Evolutionary conservation across 2,113 vertebrate species (phyloP), one percentile per base, ranked within the genome.

Genomic region (Phoxinus phoxinus): DNA sequence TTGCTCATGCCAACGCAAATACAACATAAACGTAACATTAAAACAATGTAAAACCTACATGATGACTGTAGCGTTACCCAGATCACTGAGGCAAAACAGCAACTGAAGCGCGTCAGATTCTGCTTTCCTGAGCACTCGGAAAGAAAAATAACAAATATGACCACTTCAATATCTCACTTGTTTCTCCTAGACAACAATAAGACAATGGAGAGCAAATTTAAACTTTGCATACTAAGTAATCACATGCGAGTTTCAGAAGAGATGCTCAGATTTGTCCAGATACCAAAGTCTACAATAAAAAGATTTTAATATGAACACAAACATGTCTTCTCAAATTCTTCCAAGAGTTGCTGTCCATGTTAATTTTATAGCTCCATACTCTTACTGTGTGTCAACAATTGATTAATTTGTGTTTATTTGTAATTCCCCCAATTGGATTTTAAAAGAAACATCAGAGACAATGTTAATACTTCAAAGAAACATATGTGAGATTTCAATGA

Each of bases 401-500:
- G 19, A 72, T 41, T 10, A 0, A 41, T 12, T 41, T 37, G 35
- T 69, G 4, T 12, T 2, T 23, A 12, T 12, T 41, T 23, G 41
- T 41, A 41, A 25, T 13, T 73, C 12, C 2, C 2, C 2, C 41
- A 46, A 1, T 13, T 73, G 41, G 12, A 48, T 48, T 74, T 74
- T 41, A 41, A 23, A 46, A 27, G 41, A 44, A 72, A n/a, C 35
- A 13, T n/a, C 69, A 41, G 37, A 73, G 71, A 74, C 71, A 8
- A 46, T 27, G 72, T 48, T 74, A 48, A 27, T 25, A 1, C 23
- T 48, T 74, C n/a, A 74, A 74, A 74, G 72, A 74, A 48, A 48
- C 41, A 15, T 17, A 74, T 15, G 72, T 74, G 71, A 74, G 71
- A 74, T 74, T 74, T 74, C 37, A 74, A 46, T 74, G n/a, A 27